Base-by-base conservation (phyloP, 1,140 invertebrate species). In the Stegodyphus mimosarum region DNA sequence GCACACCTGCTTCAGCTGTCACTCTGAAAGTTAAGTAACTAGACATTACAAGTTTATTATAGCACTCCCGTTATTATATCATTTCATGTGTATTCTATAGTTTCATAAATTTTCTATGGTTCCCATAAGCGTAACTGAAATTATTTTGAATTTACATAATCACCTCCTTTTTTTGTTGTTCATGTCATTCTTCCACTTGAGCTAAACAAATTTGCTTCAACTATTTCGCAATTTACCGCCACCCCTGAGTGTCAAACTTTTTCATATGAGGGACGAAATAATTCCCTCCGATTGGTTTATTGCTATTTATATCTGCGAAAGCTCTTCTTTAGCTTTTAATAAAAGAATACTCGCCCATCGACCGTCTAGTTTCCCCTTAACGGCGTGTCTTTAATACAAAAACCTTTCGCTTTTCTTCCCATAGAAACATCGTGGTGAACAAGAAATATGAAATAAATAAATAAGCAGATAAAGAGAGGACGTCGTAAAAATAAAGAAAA, bases 401-500 rank as follows among this genome's bases (percentile, higher is more conserved):
- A 67, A 55, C 55, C 49, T 13, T 63, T 49, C 53, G 9, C 10
- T 63, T 75, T 75, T 63, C 73, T 48, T 63, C 55, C 7, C 73
- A 63, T 63, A 75, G 17, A 63, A 60, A 49, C 73, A 75, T 75
- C 7, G 63, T 4, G 9, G 49, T 15, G 15, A 67, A 50, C n/a
- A 77, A 67, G 15, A 33, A 33, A 33, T 33, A 33, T 33, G 33
- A 33, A 33, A 33, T 33, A 33, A 33, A 33, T 33, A 33, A 13
- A 64, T 10, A 70, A 11, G 33, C 10, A 77, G 67, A 77, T 77
- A 66, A 13, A 17, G 60, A 67, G 18, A 13, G 48, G 49, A 77
- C 63, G 63, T 77, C 75, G 64, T 77, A 77, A 77, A 77, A 77
- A 77, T 67, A 49, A 77, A 66, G 63, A 64, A 67, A 77, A 77